Evolutionary conservation across 2,888 invertebrate species (phyloP), one percentile per base, ranked within the genome.

Genomic region (Metalampra italica): DNA sequence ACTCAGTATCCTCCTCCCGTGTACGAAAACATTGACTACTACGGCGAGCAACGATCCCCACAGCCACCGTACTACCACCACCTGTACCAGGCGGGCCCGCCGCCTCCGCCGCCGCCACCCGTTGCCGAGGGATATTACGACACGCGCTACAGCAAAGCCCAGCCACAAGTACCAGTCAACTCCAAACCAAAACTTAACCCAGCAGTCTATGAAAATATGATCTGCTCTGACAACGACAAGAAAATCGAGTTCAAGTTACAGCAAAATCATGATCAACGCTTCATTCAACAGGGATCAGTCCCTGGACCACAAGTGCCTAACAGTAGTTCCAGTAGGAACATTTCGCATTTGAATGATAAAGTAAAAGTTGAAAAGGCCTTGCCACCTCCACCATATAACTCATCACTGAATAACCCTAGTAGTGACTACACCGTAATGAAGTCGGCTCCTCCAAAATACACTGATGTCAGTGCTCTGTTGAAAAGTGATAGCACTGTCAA

Each of bases 21-120:
- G 29, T 96, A 96, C 73, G 96, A 96, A 76, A 96, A 96, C 78
- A 91, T 96, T 47, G 95, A 95, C 59, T 95, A 95, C 72, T 95
- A 95, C 84, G 90, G 91, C 5, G 91, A 91, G 48, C 88, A 91
- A 58, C 83, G 88, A 7, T 81, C 89, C 9, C 86, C 90, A 30
- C 91, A 90, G 71, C 91, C 91, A 22, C 91, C 92, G 1, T 93
- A 92, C 66, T 93, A 92, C 62, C 93, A 93, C 70, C 91, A 90
- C 62, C 70, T 91, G 56, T 87, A 84, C 73, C 70, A 82, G 71
- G 71, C 89, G 74, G 71, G 81, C 59, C 66, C 84, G 58, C 68
- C 90, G 62, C n/a, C n/a, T n/a, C 68, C 87, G 60, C 66, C 84
- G 58, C 68, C 90, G 63, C 68, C 87, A 60, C 71, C 91, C 62